A percentile compares a stretch with the other conserved stretches of the same genome.
Evolutionary conservation across 2,797 vertebrate genomes (phyloP).

Genomic region (Phylloscopus collybita): DNA sequence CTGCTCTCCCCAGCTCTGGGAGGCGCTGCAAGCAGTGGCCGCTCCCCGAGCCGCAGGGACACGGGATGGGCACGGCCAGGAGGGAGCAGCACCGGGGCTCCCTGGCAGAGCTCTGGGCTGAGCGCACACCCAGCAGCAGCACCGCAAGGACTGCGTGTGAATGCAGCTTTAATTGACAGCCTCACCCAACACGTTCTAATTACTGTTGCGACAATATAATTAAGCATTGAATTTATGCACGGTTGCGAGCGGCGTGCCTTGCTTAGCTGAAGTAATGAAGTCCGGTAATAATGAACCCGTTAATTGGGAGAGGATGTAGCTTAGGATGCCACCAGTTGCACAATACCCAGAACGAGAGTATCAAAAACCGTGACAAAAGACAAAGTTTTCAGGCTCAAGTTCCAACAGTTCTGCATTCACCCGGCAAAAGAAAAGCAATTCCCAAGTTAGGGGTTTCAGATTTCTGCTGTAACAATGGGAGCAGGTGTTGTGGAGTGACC

Average conservation of each 20-base stretch:
- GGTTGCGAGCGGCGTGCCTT: constrained; percentile 43
- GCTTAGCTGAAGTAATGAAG: constrained; percentile 66
- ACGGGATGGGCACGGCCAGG: accelerated
- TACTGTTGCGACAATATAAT: constrained; percentile 72
- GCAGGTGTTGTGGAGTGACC: neutral
- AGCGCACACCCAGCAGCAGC: neutral
- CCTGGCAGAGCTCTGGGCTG: neutral
- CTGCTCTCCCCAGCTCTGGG: neutral
- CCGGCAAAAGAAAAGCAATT: neutral
- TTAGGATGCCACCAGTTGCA: constrained; percentile 54
- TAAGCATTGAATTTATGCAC: constrained; percentile 68
- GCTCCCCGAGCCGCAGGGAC: neutral
- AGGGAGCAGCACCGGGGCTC: neutral
- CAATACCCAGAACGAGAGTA: neutral
- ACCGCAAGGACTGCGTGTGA: neutral
- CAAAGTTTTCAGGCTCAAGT: neutral
- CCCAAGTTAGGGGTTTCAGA: neutral
- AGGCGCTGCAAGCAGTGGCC: accelerated
- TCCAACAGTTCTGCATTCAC: neutral
- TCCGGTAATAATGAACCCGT: constrained; percentile 65
- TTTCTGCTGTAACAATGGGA: neutral
- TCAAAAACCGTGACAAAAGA: neutral
- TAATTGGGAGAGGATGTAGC: constrained; percentile 68
- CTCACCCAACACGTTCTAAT: constrained; percentile 72
- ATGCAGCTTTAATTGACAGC: constrained; percentile 65